Percentiles rank a stretch among this genome's conserved stretches.
Conservation (phyloP, 2,113 vertebrate species). For the Leucoraja erinaceus region DNA sequence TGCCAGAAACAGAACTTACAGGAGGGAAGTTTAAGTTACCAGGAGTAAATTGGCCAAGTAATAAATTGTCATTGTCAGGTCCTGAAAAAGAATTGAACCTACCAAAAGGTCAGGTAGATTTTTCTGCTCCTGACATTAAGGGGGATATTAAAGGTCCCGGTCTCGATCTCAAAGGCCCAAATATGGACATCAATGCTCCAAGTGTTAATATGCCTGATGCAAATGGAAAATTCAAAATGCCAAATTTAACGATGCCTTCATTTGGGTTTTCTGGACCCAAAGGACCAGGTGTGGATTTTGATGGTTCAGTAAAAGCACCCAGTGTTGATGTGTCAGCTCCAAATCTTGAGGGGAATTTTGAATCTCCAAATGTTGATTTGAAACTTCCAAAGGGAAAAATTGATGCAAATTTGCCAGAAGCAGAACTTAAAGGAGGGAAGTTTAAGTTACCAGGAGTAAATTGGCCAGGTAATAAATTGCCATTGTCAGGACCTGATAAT, state of each 20-base stretch:
- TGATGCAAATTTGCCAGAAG: conserved; percentile 43
- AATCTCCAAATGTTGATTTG: conserved; percentile 40
- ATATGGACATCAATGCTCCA: conserved; percentile 42
- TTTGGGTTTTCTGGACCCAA: conserved; percentile 45
- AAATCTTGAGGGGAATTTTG: conserved; percentile 45
- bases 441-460: conserved; percentile 39
- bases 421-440: conserved; percentile 43
- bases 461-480: neutral
- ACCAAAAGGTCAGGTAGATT: neutral
- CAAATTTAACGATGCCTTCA: conserved; percentile 45
- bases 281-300: conserved; percentile 41
- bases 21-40: conserved; percentile 43
- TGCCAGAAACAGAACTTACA: conserved; percentile 43
- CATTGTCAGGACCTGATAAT: conserved; percentile 43
- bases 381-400: neutral
- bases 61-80: conserved; percentile 32
- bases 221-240: conserved; percentile 46
- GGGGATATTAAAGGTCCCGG: conserved; percentile 43
- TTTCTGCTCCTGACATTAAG: conserved; percentile 40
- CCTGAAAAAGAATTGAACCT: conserved; percentile 46
- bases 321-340: conserved; percentile 42
- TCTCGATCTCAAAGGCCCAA: conserved; percentile 43
- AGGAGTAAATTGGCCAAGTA: neutral
- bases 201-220: conserved; percentile 42
- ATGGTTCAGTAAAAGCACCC: no score